A percentile compares a stretch with the other conserved stretches of the same genome.
Conservation (phyloP, 2,888 invertebrate genomes). For the Hirtodrosophila confusa region DNA sequence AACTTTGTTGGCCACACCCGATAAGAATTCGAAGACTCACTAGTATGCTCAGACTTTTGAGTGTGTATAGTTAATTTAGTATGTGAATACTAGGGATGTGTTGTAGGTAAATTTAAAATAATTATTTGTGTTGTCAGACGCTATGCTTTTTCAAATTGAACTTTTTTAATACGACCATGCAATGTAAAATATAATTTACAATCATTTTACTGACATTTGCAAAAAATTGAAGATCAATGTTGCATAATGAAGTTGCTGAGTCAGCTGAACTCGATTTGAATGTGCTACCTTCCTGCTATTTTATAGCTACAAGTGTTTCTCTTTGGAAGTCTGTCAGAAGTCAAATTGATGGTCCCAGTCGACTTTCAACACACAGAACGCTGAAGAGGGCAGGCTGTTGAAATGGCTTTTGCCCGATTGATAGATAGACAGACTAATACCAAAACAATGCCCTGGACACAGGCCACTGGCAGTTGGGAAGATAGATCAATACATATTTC, state of each 20-base stretch:
- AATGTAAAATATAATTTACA: too few relatives aligned
- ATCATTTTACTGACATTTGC: too few relatives aligned
- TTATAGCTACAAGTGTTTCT: constrained; percentile 35
- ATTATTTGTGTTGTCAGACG: too few relatives aligned
- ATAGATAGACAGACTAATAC: constrained; percentile 61
- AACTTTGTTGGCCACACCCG: constrained; percentile 32
- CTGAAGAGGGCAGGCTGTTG: constrained; percentile 52
- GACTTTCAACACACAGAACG: constrained; percentile 23
- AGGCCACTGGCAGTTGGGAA: constrained; percentile 22
- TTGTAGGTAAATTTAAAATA: too few relatives aligned
- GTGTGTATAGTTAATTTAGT: not conserved
- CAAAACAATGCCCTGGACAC: constrained; percentile 48
- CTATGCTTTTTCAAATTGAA: too few relatives aligned
- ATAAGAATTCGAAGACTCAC: constrained; percentile 14
- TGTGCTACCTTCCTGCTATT: constrained; percentile 12
- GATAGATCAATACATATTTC: constrained; percentile 63
- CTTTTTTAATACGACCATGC: too few relatives aligned
- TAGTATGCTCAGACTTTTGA: constrained; percentile 1
- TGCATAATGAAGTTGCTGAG: constrained; percentile 15
- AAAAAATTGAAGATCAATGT: not conserved
- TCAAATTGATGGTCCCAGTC: constrained; percentile 67
- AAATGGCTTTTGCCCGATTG: constrained; percentile 63
- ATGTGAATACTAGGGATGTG: not conserved
- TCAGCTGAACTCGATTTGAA: constrained; percentile 21
- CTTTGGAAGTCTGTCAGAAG: constrained; percentile 52